Base-by-base conservation (phyloP, 1,140 invertebrate genomes). In the Nymphalis io region DNA sequence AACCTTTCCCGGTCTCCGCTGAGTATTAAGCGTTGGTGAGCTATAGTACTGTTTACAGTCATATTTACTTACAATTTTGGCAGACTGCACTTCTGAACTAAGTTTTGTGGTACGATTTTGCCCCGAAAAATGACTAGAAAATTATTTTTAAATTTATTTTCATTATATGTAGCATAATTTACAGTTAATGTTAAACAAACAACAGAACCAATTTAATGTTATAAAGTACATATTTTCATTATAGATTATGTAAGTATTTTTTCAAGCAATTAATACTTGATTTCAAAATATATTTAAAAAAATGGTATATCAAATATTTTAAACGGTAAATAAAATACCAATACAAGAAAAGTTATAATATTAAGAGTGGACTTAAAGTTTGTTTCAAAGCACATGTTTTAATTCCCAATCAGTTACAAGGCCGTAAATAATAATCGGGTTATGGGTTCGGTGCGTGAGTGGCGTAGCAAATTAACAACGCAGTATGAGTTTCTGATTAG, bases 1-100 rank as follows among this genome's bases (percentile, higher is more conserved):
- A 98, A 93, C 23, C 92, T 90, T 80, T 92, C 92, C 27, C 92
- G 77, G 75, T 92, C 92, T 69, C 92, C 92, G 70, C 84, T 92
- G 3, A 92, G 80, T 69, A 92, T 85, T 66, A 92, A 81, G 13
- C 90, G 82, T 72, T 92, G 92, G 81, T 92, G 90, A 44, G 90
- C 88, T 61, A 92, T 92, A 21, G 92, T 92, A 78, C 91, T 91
- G 90, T 95, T 91, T 6, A 91, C 87, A 64, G 88, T 91, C 89
- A 91, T 91, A 18, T 70, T 83, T 68, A 61, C 53, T 60, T 2
- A 6, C 3, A 33, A n/a, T 2, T 33, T 27, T 27, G 27, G 10
- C 27, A 33, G 27, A 33, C 27, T n/a, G n/a, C 27, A 8, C 27
- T 8, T 8, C 27, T 1, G 5, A 33, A 33, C 5, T 33, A 33